phyloP scores from a whole-genome alignment of 2,888 invertebrate species.

The Amphipyra tragopoginis region DNA sequence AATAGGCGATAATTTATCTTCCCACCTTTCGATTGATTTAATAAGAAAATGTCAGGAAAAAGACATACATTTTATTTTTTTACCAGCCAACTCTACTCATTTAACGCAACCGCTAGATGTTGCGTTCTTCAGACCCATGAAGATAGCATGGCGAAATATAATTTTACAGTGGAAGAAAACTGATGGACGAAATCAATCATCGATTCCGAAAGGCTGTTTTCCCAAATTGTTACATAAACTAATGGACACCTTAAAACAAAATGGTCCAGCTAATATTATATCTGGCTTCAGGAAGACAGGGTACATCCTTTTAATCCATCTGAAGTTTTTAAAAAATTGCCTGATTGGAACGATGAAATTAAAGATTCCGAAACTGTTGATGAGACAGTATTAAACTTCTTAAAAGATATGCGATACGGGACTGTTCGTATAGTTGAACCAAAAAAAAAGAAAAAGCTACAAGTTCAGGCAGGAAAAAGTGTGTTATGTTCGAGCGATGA shows the following conservation, averaged over 20 bases:
- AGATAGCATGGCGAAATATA: slow-evolving; percentile 37
- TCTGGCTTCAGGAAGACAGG: slow-evolving; percentile 56
- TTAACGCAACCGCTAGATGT: too few relatives aligned
- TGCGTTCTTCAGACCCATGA: slow-evolving; percentile 47
- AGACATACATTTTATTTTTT: slow-evolving; percentile 44
- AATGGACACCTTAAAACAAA: slow-evolving; percentile 46
- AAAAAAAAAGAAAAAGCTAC: too few relatives aligned
- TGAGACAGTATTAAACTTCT: too few relatives aligned
- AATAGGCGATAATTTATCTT: slow-evolving; percentile 16
- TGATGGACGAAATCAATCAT: slow-evolving; percentile 16
- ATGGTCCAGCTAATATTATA: slow-evolving; percentile 42
- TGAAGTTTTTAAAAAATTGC: too few relatives aligned
- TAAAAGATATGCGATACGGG: too few relatives aligned
- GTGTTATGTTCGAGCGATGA: too few relatives aligned
- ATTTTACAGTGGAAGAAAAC: slow-evolving; percentile 31
- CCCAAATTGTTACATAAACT: slow-evolving; percentile 50
- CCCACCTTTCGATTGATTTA: slow-evolving; percentile 28
- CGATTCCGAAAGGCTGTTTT: slow-evolving; percentile 52
- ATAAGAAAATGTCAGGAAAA: slow-evolving; percentile 32
- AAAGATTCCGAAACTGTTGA: too few relatives aligned
- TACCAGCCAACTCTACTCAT: slow-evolving; percentile 46
- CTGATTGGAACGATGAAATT: too few relatives aligned
- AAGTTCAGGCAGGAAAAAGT: too few relatives aligned
- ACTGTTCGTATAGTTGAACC: too few relatives aligned
- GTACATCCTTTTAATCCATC: slow-evolving; percentile 17